Percentiles rank a stretch among this genome's conserved stretches.
Conservation (phyloP, 2,113 vertebrate species). For the Rhipidura dahli region DNA sequence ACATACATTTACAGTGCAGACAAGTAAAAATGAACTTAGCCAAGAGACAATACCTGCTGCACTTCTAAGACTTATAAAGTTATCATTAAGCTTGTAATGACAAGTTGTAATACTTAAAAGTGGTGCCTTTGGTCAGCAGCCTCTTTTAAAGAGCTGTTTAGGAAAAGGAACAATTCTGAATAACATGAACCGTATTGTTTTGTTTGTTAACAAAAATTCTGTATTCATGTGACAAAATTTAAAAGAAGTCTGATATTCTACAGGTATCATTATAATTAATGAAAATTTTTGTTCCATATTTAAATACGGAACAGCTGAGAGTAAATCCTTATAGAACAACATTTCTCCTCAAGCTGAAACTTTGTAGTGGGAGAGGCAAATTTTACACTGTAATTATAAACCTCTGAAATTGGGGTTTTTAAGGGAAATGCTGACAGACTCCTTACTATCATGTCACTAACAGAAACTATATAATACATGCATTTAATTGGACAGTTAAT, state of each 20-base stretch:
- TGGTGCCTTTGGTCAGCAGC: not conserved
- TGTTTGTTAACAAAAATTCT: not conserved
- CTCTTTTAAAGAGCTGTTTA: not conserved
- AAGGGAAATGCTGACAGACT: not conserved
- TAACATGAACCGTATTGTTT: not conserved
- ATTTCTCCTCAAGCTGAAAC: not conserved
- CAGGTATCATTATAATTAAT: not conserved
- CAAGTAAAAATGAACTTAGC: not conserved
- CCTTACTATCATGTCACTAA: not conserved
- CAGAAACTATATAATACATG: not conserved
- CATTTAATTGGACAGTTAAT: constrained; percentile 40
- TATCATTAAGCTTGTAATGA: not conserved
- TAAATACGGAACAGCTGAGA: not conserved
- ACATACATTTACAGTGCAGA: not conserved
- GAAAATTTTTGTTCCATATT: not conserved
- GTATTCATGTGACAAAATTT: not conserved
- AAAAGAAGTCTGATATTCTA: not conserved
- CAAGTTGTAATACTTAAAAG: not conserved
- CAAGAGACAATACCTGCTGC: not conserved
- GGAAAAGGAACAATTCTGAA: not conserved
- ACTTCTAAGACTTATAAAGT: not conserved
- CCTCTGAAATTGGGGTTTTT: not conserved
- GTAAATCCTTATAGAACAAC: not conserved
- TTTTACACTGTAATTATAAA: not conserved
- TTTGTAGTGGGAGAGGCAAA: not conserved